Evolutionary conservation across 2,797 vertebrate species (phyloP).

Genomic region (Falco naumanni): DNA sequence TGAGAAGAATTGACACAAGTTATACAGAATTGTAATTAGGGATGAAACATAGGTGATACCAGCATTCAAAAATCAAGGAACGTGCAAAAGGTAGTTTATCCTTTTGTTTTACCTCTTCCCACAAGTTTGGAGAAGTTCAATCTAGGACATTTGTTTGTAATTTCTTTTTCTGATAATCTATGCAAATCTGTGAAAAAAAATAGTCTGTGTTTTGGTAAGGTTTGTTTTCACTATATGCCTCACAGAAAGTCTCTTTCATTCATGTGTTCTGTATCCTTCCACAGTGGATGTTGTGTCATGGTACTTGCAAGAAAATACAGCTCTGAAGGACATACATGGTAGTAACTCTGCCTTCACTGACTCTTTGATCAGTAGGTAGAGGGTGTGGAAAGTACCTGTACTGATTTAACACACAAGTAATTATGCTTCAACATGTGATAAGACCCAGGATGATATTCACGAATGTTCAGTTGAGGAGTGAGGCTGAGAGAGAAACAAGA

Average conservation of each 20-base stretch:
- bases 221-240: neutral
- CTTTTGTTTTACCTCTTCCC: neutral
- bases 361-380: neutral
- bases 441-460: neutral
- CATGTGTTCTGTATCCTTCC: neutral
- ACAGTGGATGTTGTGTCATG: neutral
- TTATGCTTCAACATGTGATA: neutral
- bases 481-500: neutral
- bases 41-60: neutral
- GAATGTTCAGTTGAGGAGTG: neutral
- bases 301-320: neutral
- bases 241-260: neutral
- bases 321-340: rapidly evolving
- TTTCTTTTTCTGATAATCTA: neutral
- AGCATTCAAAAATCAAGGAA: neutral
- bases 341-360: neutral
- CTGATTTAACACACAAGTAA: neutral
- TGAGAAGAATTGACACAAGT: neutral
- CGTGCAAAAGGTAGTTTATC: neutral
- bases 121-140: neutral
- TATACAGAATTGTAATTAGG: neutral
- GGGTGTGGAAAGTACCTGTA: neutral
- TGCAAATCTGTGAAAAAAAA: neutral
- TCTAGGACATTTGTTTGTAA: neutral
- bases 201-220: neutral